Evolutionary conservation across 1,140 invertebrate species (phyloP).

Genomic region (Apis dorsata): DNA sequence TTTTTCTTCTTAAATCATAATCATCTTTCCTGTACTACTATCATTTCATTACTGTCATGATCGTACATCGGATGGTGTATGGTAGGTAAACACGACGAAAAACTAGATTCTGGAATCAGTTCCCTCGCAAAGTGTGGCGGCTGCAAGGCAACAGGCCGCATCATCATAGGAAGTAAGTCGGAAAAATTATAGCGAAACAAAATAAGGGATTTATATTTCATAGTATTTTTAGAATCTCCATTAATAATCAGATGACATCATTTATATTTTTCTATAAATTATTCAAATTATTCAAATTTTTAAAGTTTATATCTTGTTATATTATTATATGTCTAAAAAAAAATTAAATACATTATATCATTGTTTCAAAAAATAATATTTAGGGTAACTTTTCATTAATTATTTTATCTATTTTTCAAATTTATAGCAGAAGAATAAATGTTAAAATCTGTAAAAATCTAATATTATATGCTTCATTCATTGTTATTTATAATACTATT

Average conservation of each 20-base stretch:
- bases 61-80: constrained; percentile 77
- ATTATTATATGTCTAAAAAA: neutral
- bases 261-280: neutral
- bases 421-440: neutral
- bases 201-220: constrained; percentile 64
- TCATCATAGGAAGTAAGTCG: constrained; percentile 79
- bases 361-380: neutral
- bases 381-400: neutral
- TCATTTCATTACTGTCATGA: constrained; percentile 77
- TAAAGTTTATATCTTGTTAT: neutral
- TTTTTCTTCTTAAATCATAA: constrained; percentile 53
- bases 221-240: constrained; percentile 20
- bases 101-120: constrained; percentile 78
- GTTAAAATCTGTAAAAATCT: neutral
- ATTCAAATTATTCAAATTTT: neutral
- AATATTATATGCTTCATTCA: constrained; percentile 11
- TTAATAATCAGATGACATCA: neutral
- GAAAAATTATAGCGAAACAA: constrained; percentile 72
- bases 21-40: constrained; percentile 69
- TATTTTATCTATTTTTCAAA: neutral
- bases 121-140: constrained; percentile 77
- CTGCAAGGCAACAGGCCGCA: constrained; percentile 78
- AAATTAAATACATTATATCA: neutral
- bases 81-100: constrained; percentile 78
- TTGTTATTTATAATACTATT: constrained; percentile 24